Evolutionary conservation across 1,140 invertebrate species (phyloP).

Genomic region (Rhopalosiphum maidis): DNA sequence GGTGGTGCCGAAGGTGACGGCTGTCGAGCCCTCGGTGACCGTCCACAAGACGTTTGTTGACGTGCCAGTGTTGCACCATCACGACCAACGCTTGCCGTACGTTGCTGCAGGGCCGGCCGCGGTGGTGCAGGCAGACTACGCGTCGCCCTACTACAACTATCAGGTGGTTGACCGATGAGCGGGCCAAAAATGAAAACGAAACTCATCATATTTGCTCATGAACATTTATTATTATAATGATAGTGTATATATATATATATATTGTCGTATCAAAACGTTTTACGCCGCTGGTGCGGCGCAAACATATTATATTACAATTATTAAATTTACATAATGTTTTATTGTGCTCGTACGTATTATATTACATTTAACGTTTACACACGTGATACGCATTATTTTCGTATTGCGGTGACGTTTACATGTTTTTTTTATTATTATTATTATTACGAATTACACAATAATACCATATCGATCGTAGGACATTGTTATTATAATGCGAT

Average conservation of each 20-base stretch:
- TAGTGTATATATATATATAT: background rate
- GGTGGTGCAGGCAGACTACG: background rate
- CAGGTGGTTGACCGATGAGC: background rate
- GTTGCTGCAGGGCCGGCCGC: background rate
- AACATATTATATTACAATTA: background rate
- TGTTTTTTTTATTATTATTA: background rate
- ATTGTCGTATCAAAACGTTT: background rate
- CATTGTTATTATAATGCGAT: background rate
- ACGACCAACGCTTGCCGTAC: background rate
- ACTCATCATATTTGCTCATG: background rate
- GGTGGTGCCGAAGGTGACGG: constrained; percentile 60
- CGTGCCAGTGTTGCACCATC: background rate
- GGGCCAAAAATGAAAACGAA: background rate
- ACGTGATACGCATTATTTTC: background rate
- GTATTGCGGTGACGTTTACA: background rate
- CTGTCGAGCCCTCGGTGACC: constrained; percentile 60
- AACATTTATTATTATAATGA: background rate
- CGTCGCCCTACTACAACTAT: constrained; percentile 22
- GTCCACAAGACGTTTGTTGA: constrained; percentile 58
- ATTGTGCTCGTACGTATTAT: background rate
- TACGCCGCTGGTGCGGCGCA: no score
- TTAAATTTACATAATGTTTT: background rate
- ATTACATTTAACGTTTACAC: background rate
- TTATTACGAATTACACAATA: background rate
- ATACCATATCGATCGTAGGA: no score